Evolutionary conservation across 2,113 vertebrate species (phyloP).

Genomic region (Eira barbara): DNA sequence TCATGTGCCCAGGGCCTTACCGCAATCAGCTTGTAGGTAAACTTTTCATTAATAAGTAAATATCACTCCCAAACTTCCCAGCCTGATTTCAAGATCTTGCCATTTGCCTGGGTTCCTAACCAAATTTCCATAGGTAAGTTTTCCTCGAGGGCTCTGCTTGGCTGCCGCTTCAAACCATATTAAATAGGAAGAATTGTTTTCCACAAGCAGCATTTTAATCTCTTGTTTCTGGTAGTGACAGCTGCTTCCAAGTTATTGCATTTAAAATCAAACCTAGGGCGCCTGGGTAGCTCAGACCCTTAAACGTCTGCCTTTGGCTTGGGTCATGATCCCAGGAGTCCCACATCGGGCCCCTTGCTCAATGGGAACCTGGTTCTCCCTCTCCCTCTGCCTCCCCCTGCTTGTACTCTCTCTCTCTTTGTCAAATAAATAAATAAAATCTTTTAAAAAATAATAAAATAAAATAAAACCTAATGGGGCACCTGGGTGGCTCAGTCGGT

Average conservation of each 20-base stretch:
- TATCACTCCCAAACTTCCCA: background rate
- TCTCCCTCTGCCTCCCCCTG: background rate
- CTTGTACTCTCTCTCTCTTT: background rate
- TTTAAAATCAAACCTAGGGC: background rate
- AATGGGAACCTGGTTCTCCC: background rate
- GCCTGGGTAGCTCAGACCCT: background rate
- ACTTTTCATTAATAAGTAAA: background rate
- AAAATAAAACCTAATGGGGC: no score
- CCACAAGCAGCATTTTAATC: background rate
- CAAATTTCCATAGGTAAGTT: background rate
- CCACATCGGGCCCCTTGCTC: background rate
- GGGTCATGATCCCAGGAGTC: background rate
- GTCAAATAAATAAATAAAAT: background rate
- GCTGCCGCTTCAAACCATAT: background rate
- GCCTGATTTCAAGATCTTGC: background rate
- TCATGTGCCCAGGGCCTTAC: background rate
- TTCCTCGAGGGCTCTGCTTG: background rate
- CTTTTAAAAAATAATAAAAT: no score
- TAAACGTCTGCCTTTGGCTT: background rate
- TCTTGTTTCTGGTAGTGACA: background rate
- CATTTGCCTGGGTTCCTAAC: background rate
- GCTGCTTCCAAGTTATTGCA: background rate
- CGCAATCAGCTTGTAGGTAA: background rate
- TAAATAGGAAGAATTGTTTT: slow-evolving; percentile 18
- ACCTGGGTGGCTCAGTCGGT: no score